Evolutionary conservation across 2,888 invertebrate species (phyloP).

Genomic region (Apocheima hispidaria): DNA sequence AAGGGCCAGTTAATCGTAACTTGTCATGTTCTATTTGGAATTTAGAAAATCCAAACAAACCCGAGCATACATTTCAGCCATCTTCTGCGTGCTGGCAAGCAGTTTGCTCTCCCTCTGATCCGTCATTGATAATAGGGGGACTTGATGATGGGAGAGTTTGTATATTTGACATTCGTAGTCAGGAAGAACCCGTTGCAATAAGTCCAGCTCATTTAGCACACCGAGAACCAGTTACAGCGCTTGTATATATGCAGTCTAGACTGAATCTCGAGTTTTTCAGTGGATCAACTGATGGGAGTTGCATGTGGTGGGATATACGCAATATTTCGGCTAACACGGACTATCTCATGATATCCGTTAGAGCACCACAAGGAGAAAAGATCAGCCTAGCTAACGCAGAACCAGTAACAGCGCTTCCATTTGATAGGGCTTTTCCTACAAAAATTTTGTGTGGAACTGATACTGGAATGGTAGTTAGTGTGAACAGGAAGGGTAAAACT

Average conservation of each 20-base stretch:
- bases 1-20: constrained; percentile 52
- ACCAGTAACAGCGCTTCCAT: constrained; percentile 88
- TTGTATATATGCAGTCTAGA: constrained; percentile 85
- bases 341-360: constrained; percentile 86
- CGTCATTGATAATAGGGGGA: constrained; percentile 59
- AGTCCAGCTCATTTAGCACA: constrained; percentile 77
- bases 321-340: constrained; percentile 86
- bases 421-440: constrained; percentile 89
- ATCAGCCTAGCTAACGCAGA: constrained; percentile 81
- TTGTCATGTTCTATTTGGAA: constrained; percentile 89
- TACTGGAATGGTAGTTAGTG: constrained; percentile 79
- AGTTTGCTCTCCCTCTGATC: constrained; percentile 55
- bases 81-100: constrained; percentile 64
- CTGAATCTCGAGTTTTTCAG: constrained; percentile 87
- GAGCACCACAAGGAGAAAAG: constrained; percentile 71
- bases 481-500: constrained; percentile 89
- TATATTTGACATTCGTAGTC: constrained; percentile 91
- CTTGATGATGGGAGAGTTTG: constrained; percentile 66
- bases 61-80: constrained; percentile 51
- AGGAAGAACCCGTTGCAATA: constrained; percentile 89
- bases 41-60: constrained; percentile 68
- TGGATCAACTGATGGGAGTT: constrained; percentile 86
- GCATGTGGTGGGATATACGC: constrained; percentile 89
- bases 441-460: constrained; percentile 73
- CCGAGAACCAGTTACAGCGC: constrained; percentile 82